These are phyloP conservation scores for Deilephila porcellus DNA, from an alignment of 2,888 invertebrate genomes.

Conservation along the genomic window DNA sequence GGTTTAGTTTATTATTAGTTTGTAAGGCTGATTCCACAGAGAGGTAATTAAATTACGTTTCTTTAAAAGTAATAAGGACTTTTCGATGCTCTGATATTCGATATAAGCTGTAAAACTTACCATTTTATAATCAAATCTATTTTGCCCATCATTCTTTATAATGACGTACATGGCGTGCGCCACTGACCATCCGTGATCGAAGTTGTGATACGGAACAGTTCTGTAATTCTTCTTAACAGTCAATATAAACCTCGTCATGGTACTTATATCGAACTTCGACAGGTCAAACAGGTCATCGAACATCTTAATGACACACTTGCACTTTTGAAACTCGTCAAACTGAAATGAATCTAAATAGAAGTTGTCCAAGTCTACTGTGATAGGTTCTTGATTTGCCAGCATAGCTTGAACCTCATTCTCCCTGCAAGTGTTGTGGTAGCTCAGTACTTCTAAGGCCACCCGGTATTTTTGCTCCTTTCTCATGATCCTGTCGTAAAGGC, in stretches of 20 bases:
- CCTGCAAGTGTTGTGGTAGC: slow-evolving; percentile 92
- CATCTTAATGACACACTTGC: slow-evolving; percentile 89
- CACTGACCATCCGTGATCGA: slow-evolving; percentile 94
- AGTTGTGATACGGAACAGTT: slow-evolving; percentile 93
- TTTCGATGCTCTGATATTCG: no score
- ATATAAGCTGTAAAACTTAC: slow-evolving; percentile 45
- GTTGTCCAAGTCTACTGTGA: slow-evolving; percentile 73
- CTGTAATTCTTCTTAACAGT: slow-evolving; percentile 94
- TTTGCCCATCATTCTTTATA: slow-evolving; percentile 79
- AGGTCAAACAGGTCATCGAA: slow-evolving; percentile 89
- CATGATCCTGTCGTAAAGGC: slow-evolving; percentile 92
- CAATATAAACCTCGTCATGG: slow-evolving; percentile 89
- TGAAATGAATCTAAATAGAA: slow-evolving; percentile 90
- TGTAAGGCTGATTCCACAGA: no score
- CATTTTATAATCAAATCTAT: slow-evolving; percentile 61
- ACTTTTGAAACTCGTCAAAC: slow-evolving; percentile 89
- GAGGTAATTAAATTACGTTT: no score
- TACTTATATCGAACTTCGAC: slow-evolving; percentile 87
- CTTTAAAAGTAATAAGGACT: no score
- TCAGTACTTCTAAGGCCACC: slow-evolving; percentile 92
- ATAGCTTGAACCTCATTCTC: slow-evolving; percentile 87
- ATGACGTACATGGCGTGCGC: slow-evolving; percentile 93
- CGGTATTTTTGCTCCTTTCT: slow-evolving; percentile 93
- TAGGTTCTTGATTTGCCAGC: slow-evolving; percentile 44
- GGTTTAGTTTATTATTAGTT: no score